Percentiles rank a stretch among this genome's conserved stretches.
Evolutionary conservation across 1,140 invertebrate species (phyloP).

Genomic region (Cardiocondyla obscurior): DNA sequence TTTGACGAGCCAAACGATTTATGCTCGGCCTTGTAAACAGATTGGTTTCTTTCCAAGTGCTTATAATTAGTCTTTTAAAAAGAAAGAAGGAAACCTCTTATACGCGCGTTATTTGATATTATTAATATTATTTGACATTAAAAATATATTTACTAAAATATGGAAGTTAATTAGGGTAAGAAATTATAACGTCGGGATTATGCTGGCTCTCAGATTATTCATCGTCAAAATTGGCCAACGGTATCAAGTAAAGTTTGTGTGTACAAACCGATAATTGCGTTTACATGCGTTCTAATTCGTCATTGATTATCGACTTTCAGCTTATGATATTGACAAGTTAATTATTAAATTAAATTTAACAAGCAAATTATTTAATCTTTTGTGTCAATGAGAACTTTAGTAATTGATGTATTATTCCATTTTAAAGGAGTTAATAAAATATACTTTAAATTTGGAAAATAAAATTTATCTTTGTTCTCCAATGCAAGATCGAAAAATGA

Average conservation of each 20-base stretch:
- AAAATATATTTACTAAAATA: background rate
- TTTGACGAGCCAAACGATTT: background rate
- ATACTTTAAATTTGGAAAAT: background rate
- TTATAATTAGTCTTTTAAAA: constrained; percentile 46
- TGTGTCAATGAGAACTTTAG: background rate
- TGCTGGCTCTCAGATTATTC: background rate
- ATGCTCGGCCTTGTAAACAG: constrained; percentile 18
- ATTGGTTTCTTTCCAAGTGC: background rate
- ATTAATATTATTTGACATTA: background rate
- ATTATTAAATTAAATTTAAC: background rate
- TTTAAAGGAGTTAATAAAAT: background rate
- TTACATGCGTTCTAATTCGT: background rate
- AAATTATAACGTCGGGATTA: background rate
- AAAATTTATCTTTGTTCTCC: background rate
- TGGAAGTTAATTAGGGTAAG: background rate
- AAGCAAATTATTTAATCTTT: background rate
- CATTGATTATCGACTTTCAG: background rate
- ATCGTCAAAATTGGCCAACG: background rate
- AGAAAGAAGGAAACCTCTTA: background rate
- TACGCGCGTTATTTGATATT: background rate
- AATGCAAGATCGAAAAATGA: background rate
- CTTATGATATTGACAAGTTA: background rate
- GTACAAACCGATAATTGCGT: background rate
- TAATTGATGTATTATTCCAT: background rate
- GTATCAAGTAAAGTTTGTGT: background rate